Evolutionary conservation across 2,113 vertebrate genomes (phyloP).

Genomic region (Hiodon tergisus): DNA sequence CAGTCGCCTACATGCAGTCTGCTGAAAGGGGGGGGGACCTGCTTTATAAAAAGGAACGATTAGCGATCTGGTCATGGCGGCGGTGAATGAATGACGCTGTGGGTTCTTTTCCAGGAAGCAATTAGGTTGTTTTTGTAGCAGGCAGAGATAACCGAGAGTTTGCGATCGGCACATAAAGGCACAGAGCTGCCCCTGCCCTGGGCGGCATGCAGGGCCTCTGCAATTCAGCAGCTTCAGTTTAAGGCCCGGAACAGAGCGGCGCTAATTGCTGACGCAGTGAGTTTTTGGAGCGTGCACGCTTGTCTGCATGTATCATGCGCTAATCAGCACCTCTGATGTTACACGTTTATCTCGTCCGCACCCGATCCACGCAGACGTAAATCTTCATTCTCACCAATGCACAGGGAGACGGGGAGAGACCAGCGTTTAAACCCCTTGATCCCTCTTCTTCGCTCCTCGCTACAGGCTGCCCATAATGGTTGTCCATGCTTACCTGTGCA

Average conservation of each 20-base stretch:
- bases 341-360: no score
- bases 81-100: neutral
- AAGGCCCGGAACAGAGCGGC: no score
- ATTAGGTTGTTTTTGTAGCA: neutral
- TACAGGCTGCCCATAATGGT: no score
- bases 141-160: neutral
- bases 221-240: no score
- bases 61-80: neutral
- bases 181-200: neutral
- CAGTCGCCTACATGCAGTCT: neutral
- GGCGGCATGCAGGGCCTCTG: neutral
- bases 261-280: no score
- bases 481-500: slow-evolving; percentile 26
- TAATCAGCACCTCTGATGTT: no score
- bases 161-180: neutral
- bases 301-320: no score
- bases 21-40: neutral
- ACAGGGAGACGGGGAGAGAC: neutral
- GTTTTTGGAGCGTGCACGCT: no score
- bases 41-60: neutral
- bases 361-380: no score
- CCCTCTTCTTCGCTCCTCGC: no score
- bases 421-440: neutral
- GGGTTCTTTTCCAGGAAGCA: neutral
- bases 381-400: no score